Percentiles rank a stretch among this genome's conserved stretches.
Conservation (phyloP, 2,113 vertebrate genomes). For the Cololabis saira region DNA sequence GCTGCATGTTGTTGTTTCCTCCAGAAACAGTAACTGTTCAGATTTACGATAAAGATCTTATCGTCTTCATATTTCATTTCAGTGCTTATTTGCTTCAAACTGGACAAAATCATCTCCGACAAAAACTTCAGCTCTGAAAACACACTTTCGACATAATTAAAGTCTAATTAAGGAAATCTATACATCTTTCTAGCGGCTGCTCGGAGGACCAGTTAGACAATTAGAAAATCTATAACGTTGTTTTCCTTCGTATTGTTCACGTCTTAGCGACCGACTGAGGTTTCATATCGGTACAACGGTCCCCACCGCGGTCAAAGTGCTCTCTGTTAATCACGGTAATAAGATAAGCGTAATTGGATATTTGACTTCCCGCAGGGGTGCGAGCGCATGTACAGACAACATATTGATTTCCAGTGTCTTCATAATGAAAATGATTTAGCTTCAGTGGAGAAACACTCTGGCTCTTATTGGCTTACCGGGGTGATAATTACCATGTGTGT, state of each 20-base stretch:
- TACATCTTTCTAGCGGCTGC: neutral
- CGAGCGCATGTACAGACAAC: constrained; percentile 57
- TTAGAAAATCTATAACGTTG: neutral
- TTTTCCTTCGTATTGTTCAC: constrained; percentile 11
- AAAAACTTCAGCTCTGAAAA: neutral
- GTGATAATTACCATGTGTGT: constrained; percentile 46
- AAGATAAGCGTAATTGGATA: constrained; percentile 69
- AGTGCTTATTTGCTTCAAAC: no score
- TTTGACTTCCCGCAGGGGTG: constrained; percentile 53
- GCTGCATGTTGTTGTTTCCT: no score
- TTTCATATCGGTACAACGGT: constrained; percentile 10
- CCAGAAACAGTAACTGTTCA: no score
- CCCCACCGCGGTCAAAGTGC: constrained; percentile 50
- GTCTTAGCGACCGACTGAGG: neutral
- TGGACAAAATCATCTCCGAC: no score
- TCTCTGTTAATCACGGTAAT: constrained; percentile 58
- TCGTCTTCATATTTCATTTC: no score
- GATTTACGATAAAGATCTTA: no score
- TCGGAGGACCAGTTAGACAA: constrained; percentile 5
- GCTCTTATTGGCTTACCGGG: constrained; percentile 35
- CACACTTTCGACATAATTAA: neutral
- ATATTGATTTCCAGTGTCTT: constrained; percentile 70
- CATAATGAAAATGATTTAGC: constrained; percentile 70
- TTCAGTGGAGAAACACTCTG: constrained; percentile 43
- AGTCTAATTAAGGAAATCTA: no score